Base-by-base conservation (phyloP, 2,888 invertebrate genomes). In the Frankliniella fusca region DNA sequence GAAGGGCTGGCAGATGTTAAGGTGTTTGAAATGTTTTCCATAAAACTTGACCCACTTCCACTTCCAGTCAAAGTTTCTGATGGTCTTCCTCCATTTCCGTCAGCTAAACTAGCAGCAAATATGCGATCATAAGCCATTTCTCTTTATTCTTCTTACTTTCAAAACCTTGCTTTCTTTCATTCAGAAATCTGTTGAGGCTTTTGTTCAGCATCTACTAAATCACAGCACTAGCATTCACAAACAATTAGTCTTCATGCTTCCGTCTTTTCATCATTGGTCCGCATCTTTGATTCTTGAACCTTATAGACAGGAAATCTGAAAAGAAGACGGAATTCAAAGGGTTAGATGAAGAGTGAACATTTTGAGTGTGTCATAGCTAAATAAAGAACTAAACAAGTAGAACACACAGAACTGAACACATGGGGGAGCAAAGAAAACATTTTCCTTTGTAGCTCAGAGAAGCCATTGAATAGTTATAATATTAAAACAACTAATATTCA, bases 1-100 rank as follows among this genome's bases (percentile, higher is more conserved):
- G 83, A 81, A 81, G 76, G 79, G 83, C 81, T 81, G 54, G 81
- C 81, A 82, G 82, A 48, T 81, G 81, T 61, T 23, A 80, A 81
- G 50, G 79, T 61, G 61, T 80, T 83, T 80, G 83, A 82, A 80
- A 50, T 82, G 76, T 76, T 81, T 80, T 81, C 81, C 83, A 82
- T 81, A n/a, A 38, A 54, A 12, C 10, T 23, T 27, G 70, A 12
- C 9, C 23, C 70, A 23, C 23, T 23, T 23, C 70, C 27, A 10
- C 27, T 76, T 76, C 70, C 70, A 10, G 70, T 11, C 23, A 76
- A 12, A 76, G 23, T 12, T 12, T 27, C 70, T 12, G 27, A 27
- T 76, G 23, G 10, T 27, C 70, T 76, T 76, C 12, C 70, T 76
- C 23, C 70, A 76, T 76, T 76, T 9, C 70, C 70, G 11, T 76